Conservation (phyloP, 92 coral and sea anemone species). For the Desmophyllum pertusum region DNA sequence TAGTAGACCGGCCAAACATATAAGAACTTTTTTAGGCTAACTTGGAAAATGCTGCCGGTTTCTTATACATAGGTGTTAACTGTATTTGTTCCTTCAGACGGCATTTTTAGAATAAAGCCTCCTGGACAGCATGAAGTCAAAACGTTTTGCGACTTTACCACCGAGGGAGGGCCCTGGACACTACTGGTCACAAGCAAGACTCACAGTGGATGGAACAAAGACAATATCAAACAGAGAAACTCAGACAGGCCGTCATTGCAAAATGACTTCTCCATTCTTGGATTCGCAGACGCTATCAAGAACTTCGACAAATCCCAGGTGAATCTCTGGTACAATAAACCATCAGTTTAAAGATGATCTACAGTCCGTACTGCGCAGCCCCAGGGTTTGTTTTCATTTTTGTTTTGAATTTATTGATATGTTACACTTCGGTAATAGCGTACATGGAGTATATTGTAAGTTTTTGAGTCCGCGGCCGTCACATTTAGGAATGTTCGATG, state of each 20-base stretch:
- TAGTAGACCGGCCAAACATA: too few species aligned
- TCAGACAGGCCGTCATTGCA: slow-evolving; percentile 49
- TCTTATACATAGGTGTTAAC: too few species aligned
- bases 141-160: slow-evolving; percentile 70
- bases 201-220: slow-evolving; percentile 58
- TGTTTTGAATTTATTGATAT: too few species aligned
- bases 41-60: not conserved
- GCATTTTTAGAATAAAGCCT: slow-evolving; percentile 64
- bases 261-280: slow-evolving; percentile 65
- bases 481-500: too few species aligned
- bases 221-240: slow-evolving; percentile 65
- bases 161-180: slow-evolving; percentile 80
- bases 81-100: slow-evolving; percentile 52
- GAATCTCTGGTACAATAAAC: not conserved
- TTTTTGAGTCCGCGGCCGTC: too few species aligned
- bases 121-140: slow-evolving; percentile 62
- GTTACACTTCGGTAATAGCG: too few species aligned
- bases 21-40: too few species aligned
- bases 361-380: too few species aligned
- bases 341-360: too few species aligned
- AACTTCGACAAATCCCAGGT: slow-evolving; percentile 65
- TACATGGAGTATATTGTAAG: too few species aligned
- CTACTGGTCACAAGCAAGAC: slow-evolving; percentile 62
- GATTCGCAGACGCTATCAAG: slow-evolving; percentile 62
- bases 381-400: too few species aligned